Percentiles rank a stretch among this genome's conserved stretches.
phyloP scores from a whole-genome alignment of 2,888 invertebrate species.

The Papilio demoleus region DNA sequence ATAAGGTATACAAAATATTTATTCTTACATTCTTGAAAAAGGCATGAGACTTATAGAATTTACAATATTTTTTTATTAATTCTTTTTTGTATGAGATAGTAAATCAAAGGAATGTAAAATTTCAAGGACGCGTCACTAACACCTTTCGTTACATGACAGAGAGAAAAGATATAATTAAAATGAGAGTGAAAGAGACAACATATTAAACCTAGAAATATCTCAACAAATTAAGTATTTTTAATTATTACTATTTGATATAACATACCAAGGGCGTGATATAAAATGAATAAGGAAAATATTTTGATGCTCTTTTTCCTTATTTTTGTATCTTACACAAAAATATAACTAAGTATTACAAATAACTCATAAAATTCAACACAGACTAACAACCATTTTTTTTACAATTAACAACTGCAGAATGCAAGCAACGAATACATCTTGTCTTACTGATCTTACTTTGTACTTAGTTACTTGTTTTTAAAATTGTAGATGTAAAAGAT shows the following conservation, averaged over 20 bases:
- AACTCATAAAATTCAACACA: too few species aligned
- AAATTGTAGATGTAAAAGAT: too few species aligned
- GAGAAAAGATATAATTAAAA: not conserved
- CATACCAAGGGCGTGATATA: not conserved
- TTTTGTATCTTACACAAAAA: not conserved
- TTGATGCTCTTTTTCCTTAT: not conserved
- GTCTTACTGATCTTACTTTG: too few species aligned
- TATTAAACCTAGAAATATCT: not conserved
- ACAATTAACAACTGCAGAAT: too few species aligned
- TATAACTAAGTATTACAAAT: too few species aligned
- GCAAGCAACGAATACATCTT: too few species aligned
- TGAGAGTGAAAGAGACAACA: not conserved
- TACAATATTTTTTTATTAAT: not conserved
- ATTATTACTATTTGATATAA: not conserved
- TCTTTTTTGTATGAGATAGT: too few species aligned
- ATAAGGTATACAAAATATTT: not conserved
- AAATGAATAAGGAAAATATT: not conserved
- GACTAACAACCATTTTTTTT: too few species aligned
- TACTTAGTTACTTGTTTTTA: too few species aligned
- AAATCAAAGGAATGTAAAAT: not conserved
- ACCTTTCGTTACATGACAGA: not conserved
- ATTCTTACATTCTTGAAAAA: not conserved
- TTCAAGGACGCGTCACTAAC: not conserved
- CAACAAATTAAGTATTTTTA: not conserved
- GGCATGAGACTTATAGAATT: not conserved